A percentile compares a stretch with the other conserved stretches of the same genome.
Evolutionary conservation across 2,888 invertebrate genomes (phyloP).

Genomic region (Apantesis nais): DNA sequence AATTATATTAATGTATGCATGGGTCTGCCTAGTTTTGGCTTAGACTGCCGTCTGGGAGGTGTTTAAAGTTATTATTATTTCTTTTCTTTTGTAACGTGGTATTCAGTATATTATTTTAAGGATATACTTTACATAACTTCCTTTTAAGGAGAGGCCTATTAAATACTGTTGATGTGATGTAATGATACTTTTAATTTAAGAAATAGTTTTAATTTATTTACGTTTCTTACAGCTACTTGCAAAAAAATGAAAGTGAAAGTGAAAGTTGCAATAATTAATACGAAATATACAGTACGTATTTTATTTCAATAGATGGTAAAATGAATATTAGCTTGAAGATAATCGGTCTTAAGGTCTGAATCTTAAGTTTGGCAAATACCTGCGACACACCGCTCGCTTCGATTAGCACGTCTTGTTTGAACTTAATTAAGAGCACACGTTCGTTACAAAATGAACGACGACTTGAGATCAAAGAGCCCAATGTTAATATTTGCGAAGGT

Average conservation of each 20-base stretch:
- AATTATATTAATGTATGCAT: no score
- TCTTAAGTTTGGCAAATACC: conserved; percentile 32
- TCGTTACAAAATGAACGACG: conserved; percentile 72
- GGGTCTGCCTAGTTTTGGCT: no score
- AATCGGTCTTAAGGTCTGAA: conserved; percentile 18
- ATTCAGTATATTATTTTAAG: background rate
- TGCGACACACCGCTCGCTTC: conserved; percentile 54
- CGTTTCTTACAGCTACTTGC: background rate
- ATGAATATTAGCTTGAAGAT: background rate
- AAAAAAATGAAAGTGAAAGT: background rate
- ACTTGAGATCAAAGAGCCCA: conserved; percentile 75
- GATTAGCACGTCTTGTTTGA: conserved; percentile 80
- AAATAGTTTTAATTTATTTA: background rate
- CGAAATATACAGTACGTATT: background rate
- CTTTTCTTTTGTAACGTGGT: no score
- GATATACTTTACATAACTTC: no score
- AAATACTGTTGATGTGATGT: no score
- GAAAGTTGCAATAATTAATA: background rate
- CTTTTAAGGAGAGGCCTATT: no score
- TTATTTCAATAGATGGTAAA: background rate
- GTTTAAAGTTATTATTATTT: no score
- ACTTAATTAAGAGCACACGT: conserved; percentile 81
- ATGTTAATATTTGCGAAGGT: conserved; percentile 77
- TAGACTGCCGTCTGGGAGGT: no score
- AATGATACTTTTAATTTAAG: background rate